Evolutionary conservation across 2,888 invertebrate genomes (phyloP), one percentile per base, ranked within the genome.

Genomic region (Papilio protenor): DNA sequence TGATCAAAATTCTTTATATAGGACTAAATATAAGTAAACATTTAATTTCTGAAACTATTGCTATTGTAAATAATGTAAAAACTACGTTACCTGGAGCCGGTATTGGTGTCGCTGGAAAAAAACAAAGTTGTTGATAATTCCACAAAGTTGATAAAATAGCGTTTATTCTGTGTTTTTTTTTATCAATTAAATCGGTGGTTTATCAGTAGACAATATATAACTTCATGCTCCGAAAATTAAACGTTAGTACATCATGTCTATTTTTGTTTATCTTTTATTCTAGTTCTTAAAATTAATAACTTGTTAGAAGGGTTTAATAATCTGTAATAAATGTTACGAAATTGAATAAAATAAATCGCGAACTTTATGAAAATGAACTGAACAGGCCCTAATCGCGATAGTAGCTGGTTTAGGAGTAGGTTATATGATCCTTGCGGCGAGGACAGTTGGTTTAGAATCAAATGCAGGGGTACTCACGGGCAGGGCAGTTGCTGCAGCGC

Each of bases 401-500:
- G 40, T 40, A 40, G 8, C 40, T 40, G 6, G 40, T 40, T 8
- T 8, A 40, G 40, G 40, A 40, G 6, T 3, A 16, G 16, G 12
- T 49, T 16, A 49, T 12, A 4, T 49, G 49, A 49, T 49, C 49
- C 40, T 40, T 8, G 8, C 8, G 40, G 40, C 40, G 49, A 49
- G 49, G 49, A 16, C 40, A 40, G 40, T 40, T 40, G 40, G 40
- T 40, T 40, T 40, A 40, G 40, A 40, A 40, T 40, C 40, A 40
- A 49, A 16, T 18, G 64, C n/a, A n/a, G 5, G 1, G 16, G 12
- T n/a, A 69, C 66, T 69, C 66, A 89, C 84, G 77, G 77, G 45
- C 52, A 18, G 78, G 78, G 73, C 90, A 90, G 23, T 77, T 78
- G 74, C 83, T 83, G 85, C 92, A 91, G 0, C 88, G 81, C 0